Evolutionary conservation across 2,113 vertebrate genomes (phyloP).

Genomic region (Chaetops frenatus): DNA sequence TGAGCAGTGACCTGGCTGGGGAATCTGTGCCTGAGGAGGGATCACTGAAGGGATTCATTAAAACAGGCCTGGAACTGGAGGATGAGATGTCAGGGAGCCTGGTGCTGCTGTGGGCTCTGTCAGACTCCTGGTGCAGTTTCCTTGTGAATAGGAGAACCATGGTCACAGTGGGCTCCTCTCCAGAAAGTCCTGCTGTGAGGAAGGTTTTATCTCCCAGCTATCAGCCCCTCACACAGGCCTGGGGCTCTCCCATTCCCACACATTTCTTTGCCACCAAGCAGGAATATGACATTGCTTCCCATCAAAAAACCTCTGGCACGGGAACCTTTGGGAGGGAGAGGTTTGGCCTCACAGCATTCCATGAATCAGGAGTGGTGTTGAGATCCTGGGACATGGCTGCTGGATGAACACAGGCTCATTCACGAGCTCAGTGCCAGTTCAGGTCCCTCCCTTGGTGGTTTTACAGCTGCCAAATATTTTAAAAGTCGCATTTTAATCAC

Average conservation of each 20-base stretch:
- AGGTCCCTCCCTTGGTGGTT: background rate
- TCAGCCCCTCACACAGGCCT: background rate
- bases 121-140: background rate
- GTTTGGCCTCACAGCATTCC: background rate
- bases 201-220: background rate
- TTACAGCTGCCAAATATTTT: background rate
- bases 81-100: background rate
- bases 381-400: background rate
- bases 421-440: background rate
- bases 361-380: background rate
- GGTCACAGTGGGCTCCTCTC: background rate
- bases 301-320: background rate
- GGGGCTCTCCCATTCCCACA: background rate
- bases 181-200: background rate
- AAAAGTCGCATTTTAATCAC: background rate
- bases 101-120: background rate
- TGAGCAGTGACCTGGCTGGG: background rate
- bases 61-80: background rate
- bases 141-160: background rate
- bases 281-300: fast-evolving
- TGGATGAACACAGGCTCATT: background rate
- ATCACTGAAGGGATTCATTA: background rate
- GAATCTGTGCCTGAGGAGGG: background rate
- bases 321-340: background rate
- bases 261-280: background rate